These are phyloP conservation scores for Onthophagus taurus DNA, from an alignment of 1,140 invertebrate genomes.

Conservation along the genomic window DNA sequence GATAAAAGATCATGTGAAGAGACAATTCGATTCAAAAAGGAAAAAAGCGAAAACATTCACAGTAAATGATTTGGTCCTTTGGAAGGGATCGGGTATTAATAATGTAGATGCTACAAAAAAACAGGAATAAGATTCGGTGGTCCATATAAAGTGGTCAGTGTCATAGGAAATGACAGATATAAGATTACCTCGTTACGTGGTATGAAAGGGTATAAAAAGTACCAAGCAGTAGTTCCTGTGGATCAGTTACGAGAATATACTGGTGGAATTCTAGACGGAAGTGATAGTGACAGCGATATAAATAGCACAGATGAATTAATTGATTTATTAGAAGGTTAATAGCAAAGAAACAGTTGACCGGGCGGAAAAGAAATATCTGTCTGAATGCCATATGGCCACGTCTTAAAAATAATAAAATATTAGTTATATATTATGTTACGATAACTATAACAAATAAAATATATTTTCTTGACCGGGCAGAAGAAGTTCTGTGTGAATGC, in stretches of 20 bases:
- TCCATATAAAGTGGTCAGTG: slow-evolving; percentile 15
- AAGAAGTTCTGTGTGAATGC: too few relatives aligned
- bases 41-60: slow-evolving; percentile 13
- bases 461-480: too few relatives aligned
- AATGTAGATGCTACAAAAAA: too few relatives aligned
- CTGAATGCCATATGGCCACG: too few relatives aligned
- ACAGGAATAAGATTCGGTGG: slow-evolving; percentile 13
- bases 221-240: slow-evolving; percentile 5
- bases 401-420: too few relatives aligned
- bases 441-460: too few relatives aligned
- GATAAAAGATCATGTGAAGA: slow-evolving; percentile 12
- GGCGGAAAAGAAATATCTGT: too few relatives aligned
- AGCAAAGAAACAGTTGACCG: too few relatives aligned
- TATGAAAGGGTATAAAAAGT: slow-evolving; percentile 13
- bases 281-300: slow-evolving; percentile 3
- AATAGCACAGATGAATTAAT: slow-evolving; percentile 15
- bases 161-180: slow-evolving; percentile 14
- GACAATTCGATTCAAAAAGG: slow-evolving; percentile 12
- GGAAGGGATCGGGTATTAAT: background rate
- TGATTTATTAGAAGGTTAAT: slow-evolving; percentile 13
- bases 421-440: too few relatives aligned
- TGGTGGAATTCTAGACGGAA: background rate
- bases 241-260: slow-evolving; percentile 9
- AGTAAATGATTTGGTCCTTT: slow-evolving; percentile 11
- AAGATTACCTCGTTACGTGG: slow-evolving; percentile 13